Percentiles rank a stretch among this genome's conserved stretches.
phyloP scores from a whole-genome alignment of 2,888 invertebrate species.

The Thereva unica region DNA sequence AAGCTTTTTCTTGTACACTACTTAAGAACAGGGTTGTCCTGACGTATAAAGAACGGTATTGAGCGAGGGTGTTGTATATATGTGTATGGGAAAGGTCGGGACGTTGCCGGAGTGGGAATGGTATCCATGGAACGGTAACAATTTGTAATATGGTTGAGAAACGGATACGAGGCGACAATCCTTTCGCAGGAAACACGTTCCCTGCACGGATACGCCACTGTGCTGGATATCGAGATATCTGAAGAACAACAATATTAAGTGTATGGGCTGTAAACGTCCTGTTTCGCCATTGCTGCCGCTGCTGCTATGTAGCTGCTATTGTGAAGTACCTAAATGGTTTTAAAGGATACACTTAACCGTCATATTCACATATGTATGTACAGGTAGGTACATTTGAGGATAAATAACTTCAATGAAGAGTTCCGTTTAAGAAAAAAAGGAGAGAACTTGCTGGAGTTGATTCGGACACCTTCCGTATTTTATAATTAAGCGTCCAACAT shows the following conservation, averaged over 20 bases:
- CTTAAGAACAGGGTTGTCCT: background rate
- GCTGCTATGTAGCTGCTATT: background rate
- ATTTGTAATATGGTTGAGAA: slow-evolving; percentile 35
- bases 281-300: background rate
- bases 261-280: slow-evolving; percentile 21
- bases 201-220: background rate
- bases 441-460: slow-evolving; percentile 20
- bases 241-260: slow-evolving; percentile 32
- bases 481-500: slow-evolving; percentile 25
- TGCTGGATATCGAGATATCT: slow-evolving; percentile 27
- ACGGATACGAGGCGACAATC: slow-evolving; percentile 36
- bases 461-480: background rate
- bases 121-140: slow-evolving; percentile 27
- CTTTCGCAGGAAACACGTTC: slow-evolving; percentile 21
- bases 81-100: background rate
- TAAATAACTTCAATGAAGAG: slow-evolving; percentile 31
- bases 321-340: slow-evolving; percentile 3
- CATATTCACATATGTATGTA: background rate
- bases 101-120: background rate
- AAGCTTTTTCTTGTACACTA: slow-evolving; percentile 32
- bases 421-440: slow-evolving; percentile 9
- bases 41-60: no score
- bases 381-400: slow-evolving; percentile 27
- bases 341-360: slow-evolving; percentile 27
- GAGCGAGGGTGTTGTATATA: no score